These are phyloP conservation scores for Melinaea marsaeus DNA, from an alignment of 2,888 invertebrate genomes.

Conservation along the genomic window DNA sequence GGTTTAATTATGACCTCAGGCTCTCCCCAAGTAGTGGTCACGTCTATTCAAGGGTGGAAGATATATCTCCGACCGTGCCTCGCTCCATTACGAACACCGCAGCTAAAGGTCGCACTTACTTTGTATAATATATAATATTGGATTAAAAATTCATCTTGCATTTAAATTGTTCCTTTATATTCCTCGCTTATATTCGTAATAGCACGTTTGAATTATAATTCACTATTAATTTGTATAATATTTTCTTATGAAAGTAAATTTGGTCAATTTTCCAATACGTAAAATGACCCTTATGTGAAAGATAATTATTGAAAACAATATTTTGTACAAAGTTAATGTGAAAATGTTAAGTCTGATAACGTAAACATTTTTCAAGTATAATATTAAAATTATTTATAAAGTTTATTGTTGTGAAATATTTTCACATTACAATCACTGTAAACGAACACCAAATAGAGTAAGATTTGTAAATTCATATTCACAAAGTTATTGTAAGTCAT, in stretches of 20 bases:
- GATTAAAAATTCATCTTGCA: conserved; percentile 28
- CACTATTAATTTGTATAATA: conserved; percentile 11
- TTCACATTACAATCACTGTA: conserved; percentile 62
- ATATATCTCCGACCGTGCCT: conserved; percentile 67
- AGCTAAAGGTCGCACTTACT: conserved; percentile 70
- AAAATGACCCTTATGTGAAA: conserved; percentile 42
- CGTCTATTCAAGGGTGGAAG: conserved; percentile 75
- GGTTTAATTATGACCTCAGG: conserved; percentile 77
- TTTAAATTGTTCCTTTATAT: conserved; percentile 29
- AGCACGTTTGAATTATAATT: conserved; percentile 28
- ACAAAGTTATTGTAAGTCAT: conserved; percentile 22
- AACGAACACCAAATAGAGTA: conserved; percentile 73
- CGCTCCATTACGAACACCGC: conserved; percentile 60
- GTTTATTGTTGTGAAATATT: conserved; percentile 52
- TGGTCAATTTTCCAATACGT: conserved; percentile 72
- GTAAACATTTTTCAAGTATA: conserved; percentile 56
- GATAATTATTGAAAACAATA: conserved; percentile 50
- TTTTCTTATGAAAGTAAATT: conserved; percentile 29
- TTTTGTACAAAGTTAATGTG: conserved; percentile 66
- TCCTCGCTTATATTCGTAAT: conserved; percentile 23
- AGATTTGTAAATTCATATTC: conserved; percentile 46
- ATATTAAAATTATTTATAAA: conserved; percentile 43
- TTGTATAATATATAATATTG: conserved; percentile 53
- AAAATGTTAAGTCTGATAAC: conserved; percentile 70
- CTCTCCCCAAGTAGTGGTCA: conserved; percentile 73